Evolutionary conservation across 1,140 invertebrate genomes (phyloP).

Genomic region (Ceratina australensis): DNA sequence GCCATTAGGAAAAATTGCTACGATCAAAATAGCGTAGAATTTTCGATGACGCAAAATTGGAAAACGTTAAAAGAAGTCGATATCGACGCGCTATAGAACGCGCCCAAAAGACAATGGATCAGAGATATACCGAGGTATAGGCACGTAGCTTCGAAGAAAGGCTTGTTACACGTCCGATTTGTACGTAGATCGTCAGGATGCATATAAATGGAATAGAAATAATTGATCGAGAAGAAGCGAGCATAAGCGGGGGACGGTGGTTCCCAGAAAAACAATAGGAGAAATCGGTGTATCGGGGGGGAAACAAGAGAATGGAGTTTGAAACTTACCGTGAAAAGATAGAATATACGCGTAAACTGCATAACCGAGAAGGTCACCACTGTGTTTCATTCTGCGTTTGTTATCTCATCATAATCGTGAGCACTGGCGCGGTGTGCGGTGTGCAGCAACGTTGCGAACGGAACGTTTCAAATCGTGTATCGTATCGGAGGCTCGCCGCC

Average conservation of each 20-base stretch:
- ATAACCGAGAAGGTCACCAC: conserved; percentile 76
- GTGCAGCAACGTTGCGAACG: conserved; percentile 9
- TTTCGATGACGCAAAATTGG: too few relatives aligned
- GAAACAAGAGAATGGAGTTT: not conserved
- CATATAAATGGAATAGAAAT: not conserved
- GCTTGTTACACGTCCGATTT: not conserved
- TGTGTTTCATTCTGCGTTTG: conserved; percentile 78
- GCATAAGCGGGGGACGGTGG: too few relatives aligned
- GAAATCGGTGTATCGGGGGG: not conserved
- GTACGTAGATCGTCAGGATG: not conserved
- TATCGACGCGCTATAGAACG: too few relatives aligned
- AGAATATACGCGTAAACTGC: conserved; percentile 75
- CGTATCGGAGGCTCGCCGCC: not conserved
- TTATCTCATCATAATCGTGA: conserved; percentile 76
- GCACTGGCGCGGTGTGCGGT: conserved; percentile 34
- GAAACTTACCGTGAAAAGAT: conserved; percentile 72
- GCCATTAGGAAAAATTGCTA: too few relatives aligned
- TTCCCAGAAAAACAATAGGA: not conserved
- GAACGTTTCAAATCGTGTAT: conserved; percentile 28
- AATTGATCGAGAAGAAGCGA: not conserved
- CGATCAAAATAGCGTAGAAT: too few relatives aligned
- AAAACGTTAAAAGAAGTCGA: not conserved
- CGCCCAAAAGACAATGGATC: not conserved
- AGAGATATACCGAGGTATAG: not conserved
- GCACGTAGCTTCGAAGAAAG: conserved; percentile 1